Base-by-base conservation (phyloP, 2,797 vertebrate species). In the Sciurus vulgaris region DNA sequence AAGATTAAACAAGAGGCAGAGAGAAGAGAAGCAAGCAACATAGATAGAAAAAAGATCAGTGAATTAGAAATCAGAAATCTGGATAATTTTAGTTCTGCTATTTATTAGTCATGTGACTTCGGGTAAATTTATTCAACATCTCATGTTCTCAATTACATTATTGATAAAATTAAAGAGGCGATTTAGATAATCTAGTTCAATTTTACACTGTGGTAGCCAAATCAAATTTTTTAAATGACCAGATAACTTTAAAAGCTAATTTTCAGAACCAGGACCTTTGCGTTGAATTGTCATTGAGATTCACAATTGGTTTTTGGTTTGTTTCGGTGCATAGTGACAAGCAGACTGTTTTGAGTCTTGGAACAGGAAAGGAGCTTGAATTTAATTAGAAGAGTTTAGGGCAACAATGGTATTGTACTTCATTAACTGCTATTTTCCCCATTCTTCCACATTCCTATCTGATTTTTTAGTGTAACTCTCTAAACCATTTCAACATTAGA, bases 1-100 rank as follows among this genome's bases (percentile, higher is more conserved):
- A 91, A 86, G 85, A 95, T 89, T 93, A 38, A 79, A 94, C 73
- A 70, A 79, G 59, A 96, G 26, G 72, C 18, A 77, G 65, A 83
- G n/a, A 51, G 88, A 83, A 77, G 63, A 83, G 59, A 93, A 65
- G 56, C 30, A 86, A 84, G 49, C 28, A 77, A 89, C 70, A 78
- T 65, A 26, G 26, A 49, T 49, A 67, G 41, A 26, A 76, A 84
- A 96, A 95, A 92, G 41, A 70, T 33, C 26, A 77, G 76, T 93
- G 59, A 90, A 84, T 94, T 88, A 89, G 33, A 38, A 92, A 81
- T 91, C 28, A 87, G 38, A 91, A 86, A 28, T 69, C 33, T 88
- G 41, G 54, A 56, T 92, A 96, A 96, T 89, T 56, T 94, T 72
- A 85, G 9, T 56, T 72, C 30, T 33, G 2, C 26, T 76, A 17